phyloP scores from a whole-genome alignment of 2,797 vertebrate genomes.

The Notamacropus eugenii region DNA sequence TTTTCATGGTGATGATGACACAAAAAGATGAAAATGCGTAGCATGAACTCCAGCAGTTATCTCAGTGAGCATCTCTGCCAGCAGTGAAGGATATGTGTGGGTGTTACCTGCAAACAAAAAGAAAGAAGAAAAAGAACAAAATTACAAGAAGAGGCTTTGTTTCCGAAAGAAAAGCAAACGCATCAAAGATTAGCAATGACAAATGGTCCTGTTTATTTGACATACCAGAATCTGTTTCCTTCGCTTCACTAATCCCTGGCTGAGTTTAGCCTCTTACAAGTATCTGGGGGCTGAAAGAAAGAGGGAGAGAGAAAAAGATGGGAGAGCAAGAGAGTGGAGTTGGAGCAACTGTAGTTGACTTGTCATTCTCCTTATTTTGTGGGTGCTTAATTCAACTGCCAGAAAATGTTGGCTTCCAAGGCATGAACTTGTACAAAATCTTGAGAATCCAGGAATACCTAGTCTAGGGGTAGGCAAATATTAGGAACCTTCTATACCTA shows the following conservation, averaged over 20 bases:
- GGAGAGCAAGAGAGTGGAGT: conserved; percentile 17
- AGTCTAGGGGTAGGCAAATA: not conserved
- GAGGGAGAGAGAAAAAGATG: conserved; percentile 32
- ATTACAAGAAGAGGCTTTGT: conserved; percentile 65
- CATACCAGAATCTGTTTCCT: conserved; percentile 72
- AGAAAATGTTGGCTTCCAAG: conserved; percentile 47
- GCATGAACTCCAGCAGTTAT: conserved; percentile 84
- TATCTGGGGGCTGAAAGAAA: conserved; percentile 57
- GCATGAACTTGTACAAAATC: conserved; percentile 31
- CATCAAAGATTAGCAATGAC: conserved; percentile 74
- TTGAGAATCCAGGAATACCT: conserved; percentile 3
- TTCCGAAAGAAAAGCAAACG: conserved; percentile 80
- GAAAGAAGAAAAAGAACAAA: conserved; percentile 14
- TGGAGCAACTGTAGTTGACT: not conserved
- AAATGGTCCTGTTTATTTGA: conserved; percentile 80
- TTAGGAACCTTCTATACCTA: not conserved
- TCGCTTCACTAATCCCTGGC: conserved; percentile 69
- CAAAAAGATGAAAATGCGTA: conserved; percentile 83
- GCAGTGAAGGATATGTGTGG: conserved; percentile 85
- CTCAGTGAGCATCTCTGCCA: conserved; percentile 81
- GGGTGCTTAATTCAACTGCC: not conserved
- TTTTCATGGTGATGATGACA: conserved; percentile 84
- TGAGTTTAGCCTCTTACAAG: conserved; percentile 69
- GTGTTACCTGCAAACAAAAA: conserved; percentile 81
- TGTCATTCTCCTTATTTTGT: conserved; percentile 29